phyloP scores from a whole-genome alignment of 2,113 vertebrate genomes.

The Hydrochoerus hydrochaeris region DNA sequence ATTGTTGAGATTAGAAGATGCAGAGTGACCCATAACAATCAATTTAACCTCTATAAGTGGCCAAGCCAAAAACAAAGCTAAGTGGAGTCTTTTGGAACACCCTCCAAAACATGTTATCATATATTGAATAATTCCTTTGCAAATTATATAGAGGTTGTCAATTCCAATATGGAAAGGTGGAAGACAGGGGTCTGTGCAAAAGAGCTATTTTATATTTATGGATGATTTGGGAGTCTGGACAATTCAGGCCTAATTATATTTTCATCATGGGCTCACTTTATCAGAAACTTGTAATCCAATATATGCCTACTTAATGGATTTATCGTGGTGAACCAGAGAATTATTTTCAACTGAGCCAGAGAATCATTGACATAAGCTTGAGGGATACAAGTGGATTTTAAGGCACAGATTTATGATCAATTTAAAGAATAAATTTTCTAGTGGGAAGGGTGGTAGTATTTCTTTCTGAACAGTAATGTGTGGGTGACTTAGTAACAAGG shows the following conservation, averaged over 20 bases:
- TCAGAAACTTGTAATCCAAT: slow-evolving; percentile 64
- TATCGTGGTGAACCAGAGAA: slow-evolving; percentile 39
- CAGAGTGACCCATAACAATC: neutral
- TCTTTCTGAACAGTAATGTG: neutral
- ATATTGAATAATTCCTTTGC: slow-evolving; percentile 1
- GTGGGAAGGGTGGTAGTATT: neutral
- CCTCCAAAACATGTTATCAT: neutral
- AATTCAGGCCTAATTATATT: slow-evolving; percentile 72
- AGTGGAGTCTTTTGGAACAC: neutral
- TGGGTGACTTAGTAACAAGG: neutral
- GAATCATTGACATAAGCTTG: slow-evolving; percentile 52
- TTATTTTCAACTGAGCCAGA: slow-evolving; percentile 54
- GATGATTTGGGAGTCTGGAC: slow-evolving; percentile 52
- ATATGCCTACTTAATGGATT: slow-evolving; percentile 65
- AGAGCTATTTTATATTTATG: slow-evolving; percentile 62
- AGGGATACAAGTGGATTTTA: slow-evolving; percentile 48
- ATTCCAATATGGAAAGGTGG: slow-evolving; percentile 43
- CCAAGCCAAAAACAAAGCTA: neutral
- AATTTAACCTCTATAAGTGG: neutral
- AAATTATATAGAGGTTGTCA: slow-evolving; percentile 21
- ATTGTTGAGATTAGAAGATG: neutral
- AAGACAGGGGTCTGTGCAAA: neutral
- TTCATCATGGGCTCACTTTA: slow-evolving; percentile 68
- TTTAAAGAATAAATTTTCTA: neutral
- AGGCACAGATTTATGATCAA: neutral